Conservation (phyloP, 2,113 vertebrate species). For the Archocentrus centrarchus region DNA sequence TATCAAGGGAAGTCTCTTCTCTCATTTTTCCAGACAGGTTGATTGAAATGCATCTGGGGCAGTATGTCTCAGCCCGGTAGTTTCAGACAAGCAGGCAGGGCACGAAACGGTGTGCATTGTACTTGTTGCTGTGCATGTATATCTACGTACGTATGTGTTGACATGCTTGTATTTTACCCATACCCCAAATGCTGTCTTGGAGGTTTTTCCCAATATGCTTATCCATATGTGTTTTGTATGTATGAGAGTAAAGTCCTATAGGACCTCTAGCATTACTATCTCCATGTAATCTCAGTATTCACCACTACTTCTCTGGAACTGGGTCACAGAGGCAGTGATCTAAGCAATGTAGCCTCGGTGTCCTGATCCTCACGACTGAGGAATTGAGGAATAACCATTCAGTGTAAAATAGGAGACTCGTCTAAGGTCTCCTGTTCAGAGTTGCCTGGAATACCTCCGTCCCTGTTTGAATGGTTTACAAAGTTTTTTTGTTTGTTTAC, state of each 20-base stretch:
- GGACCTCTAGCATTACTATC: neutral
- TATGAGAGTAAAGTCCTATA: neutral
- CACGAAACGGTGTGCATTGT: neutral
- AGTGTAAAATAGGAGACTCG: neutral
- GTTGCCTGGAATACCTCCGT: neutral
- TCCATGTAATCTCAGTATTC: neutral
- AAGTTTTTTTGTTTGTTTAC: neutral
- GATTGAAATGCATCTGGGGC: slow-evolving; percentile 57
- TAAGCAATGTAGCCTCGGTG: neutral
- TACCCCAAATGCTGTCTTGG: neutral
- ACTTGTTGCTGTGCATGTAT: neutral
- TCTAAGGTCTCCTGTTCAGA: neutral
- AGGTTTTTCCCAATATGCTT: neutral
- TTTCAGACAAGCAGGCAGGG: neutral
- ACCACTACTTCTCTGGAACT: rapidly evolving
- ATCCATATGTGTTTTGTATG: neutral
- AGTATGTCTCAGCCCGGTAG: slow-evolving; percentile 7
- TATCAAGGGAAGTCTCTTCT: slow-evolving; percentile 20
- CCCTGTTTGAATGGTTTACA: neutral
- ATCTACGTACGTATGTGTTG: neutral
- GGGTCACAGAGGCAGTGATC: neutral
- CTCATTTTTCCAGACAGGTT: slow-evolving; percentile 25
- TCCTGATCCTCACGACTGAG: neutral
- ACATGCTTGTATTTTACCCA: neutral
- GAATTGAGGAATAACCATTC: neutral